These are phyloP conservation scores for Phortica variegata DNA, from an alignment of 1,140 invertebrate genomes.

Conservation along the genomic window DNA sequence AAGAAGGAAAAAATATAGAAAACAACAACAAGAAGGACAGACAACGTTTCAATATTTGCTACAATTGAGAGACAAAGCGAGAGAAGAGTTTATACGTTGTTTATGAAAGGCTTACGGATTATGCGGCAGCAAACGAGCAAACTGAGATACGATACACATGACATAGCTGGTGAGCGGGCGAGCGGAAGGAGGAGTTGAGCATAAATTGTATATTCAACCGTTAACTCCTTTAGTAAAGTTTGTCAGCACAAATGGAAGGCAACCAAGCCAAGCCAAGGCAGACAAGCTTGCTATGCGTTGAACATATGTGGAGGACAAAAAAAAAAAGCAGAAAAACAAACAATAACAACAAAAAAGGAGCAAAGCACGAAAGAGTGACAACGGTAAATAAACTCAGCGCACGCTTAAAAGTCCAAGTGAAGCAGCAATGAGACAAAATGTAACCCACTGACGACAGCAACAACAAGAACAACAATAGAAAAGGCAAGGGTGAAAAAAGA, in stretches of 20 bases:
- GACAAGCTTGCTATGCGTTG: no score
- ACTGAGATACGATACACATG: conserved; percentile 1
- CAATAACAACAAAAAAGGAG: conserved; percentile 15
- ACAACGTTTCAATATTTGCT: conserved; percentile 29
- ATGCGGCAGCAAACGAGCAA: conserved; percentile 6
- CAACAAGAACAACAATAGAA: conserved; percentile 2
- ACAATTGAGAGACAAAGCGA: conserved; percentile 53
- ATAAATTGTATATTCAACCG: no score
- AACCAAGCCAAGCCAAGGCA: no score
- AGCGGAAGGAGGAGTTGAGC: background rate
- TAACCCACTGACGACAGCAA: no score
- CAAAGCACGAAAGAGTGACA: conserved; percentile 18
- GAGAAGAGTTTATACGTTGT: conserved; percentile 48
- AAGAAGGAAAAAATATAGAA: background rate
- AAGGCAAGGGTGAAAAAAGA: background rate
- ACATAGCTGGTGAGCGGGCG: background rate
- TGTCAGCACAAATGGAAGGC: no score
- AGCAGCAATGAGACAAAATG: conserved; percentile 6
- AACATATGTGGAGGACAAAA: no score
- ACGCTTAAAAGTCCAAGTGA: no score
- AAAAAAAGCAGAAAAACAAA: no score
- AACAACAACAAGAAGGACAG: background rate
- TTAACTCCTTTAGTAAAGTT: no score
- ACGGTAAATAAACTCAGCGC: conserved; percentile 31
- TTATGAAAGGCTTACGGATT: conserved; percentile 45